Conservation (phyloP, 2,888 invertebrate species). For the Nymphalis polychloros region DNA sequence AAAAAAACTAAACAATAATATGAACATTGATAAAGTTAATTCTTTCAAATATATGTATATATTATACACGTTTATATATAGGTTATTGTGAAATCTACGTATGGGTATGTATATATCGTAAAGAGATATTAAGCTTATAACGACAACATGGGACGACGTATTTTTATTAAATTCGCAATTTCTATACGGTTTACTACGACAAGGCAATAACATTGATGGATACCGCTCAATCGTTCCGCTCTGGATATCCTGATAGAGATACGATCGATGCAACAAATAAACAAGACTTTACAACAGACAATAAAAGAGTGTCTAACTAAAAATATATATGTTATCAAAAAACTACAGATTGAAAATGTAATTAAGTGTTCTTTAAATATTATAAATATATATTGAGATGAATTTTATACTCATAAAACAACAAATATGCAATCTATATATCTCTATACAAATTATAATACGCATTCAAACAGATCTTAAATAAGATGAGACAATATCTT, state of each 20-base stretch:
- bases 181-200: slow-evolving; percentile 3
- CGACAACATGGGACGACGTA: not conserved
- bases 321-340: not conserved
- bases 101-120: not conserved
- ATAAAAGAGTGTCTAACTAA: not conserved
- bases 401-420: too few species aligned
- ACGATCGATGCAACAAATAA: not conserved
- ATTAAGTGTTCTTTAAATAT: too few species aligned
- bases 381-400: too few species aligned
- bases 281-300: slow-evolving; percentile 1
- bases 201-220: slow-evolving; percentile 10
- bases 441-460: too few species aligned
- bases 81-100: not conserved
- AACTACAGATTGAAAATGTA: too few species aligned
- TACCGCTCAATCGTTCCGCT: slow-evolving; percentile 5
- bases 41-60: too few species aligned
- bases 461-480: too few species aligned
- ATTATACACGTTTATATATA: not conserved
- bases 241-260: not conserved
- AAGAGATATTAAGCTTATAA: not conserved
- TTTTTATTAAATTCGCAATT: slow-evolving; percentile 12
- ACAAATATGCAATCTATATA: too few species aligned
- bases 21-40: too few species aligned
- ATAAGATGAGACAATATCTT: too few species aligned
- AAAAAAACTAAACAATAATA: too few species aligned